A percentile compares a stretch with the other conserved stretches of the same genome.
phyloP scores from a whole-genome alignment of 2,888 invertebrate genomes.

The Amphipoea oculea region DNA sequence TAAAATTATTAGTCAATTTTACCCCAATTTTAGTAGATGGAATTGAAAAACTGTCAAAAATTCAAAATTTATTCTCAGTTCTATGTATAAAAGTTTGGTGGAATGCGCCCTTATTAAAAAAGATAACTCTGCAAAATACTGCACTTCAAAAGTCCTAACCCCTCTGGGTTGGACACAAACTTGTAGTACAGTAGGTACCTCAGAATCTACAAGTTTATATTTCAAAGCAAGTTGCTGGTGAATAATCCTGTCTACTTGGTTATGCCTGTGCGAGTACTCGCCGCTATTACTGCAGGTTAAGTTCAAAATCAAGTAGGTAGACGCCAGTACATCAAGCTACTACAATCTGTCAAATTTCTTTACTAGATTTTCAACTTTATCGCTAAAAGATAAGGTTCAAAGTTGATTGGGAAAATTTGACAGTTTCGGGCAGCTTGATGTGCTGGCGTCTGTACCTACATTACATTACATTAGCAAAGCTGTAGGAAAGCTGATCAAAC shows the following conservation, averaged over 20 bases:
- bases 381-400: no score
- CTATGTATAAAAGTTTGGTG: not conserved
- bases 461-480: conserved; percentile 10
- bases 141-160: no score
- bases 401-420: no score
- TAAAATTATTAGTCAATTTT: not conserved
- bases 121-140: no score
- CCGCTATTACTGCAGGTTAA: not conserved
- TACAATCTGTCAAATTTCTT: no score
- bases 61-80: not conserved
- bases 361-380: no score
- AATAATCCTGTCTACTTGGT: not conserved
- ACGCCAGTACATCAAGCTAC: no score
- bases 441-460: not conserved
- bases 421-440: no score
- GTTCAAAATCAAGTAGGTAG: not conserved
- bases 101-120: not conserved
- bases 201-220: not conserved
- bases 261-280: not conserved
- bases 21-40: not conserved
- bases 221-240: not conserved
- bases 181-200: no score
- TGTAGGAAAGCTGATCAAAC: not conserved
- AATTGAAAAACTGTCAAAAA: not conserved
- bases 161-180: no score